These are phyloP conservation scores for Tipula helvola DNA, from an alignment of 2,888 invertebrate genomes.

Conservation along the genomic window DNA sequence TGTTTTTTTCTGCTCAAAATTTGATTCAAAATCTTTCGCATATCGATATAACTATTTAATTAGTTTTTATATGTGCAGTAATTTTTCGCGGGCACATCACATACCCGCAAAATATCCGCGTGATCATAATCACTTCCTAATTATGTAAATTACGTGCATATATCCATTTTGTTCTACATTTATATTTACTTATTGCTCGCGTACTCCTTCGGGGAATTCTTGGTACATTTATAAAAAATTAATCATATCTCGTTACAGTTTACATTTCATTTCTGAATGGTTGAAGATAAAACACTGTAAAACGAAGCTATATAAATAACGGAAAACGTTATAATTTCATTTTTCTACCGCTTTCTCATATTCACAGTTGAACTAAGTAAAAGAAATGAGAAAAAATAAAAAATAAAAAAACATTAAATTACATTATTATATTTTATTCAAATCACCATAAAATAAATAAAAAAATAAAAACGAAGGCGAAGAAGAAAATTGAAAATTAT, in stretches of 20 bases:
- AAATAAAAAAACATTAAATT: background rate
- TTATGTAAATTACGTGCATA: background rate
- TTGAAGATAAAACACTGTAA: background rate
- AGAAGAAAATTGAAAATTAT: background rate
- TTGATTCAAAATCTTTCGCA: too few species aligned
- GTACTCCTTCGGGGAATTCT: background rate
- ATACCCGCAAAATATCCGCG: too few species aligned
- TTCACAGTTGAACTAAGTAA: background rate
- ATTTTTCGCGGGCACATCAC: too few species aligned
- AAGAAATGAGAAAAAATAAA: background rate
- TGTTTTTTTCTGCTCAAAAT: too few species aligned
- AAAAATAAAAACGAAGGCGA: background rate
- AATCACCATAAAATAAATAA: background rate
- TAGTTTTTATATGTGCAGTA: too few species aligned
- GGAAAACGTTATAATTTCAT: background rate
- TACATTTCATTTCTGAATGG: background rate
- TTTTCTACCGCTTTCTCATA: background rate
- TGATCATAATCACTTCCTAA: too few species aligned
- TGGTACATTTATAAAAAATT: background rate
- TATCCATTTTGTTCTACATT: background rate
- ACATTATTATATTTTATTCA: background rate
- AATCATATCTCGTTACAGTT: background rate
- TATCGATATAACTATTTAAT: too few species aligned
- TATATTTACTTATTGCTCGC: background rate
- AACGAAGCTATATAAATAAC: background rate